phyloP scores from a whole-genome alignment of 2,797 vertebrate species.

The Crax fasciolata region DNA sequence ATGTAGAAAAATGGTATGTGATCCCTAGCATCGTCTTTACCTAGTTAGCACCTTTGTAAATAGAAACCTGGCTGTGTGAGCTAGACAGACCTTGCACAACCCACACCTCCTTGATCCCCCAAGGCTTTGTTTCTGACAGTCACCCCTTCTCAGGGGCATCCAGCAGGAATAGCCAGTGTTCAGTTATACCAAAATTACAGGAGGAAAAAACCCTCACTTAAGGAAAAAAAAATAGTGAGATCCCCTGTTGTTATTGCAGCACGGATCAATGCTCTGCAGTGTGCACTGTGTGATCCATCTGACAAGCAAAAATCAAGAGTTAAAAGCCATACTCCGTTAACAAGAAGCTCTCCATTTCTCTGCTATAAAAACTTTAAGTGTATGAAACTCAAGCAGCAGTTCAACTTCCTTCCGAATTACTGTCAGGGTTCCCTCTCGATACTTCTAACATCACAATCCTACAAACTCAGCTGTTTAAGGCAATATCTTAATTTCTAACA shows the following conservation, averaged over 20 bases:
- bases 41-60: background rate
- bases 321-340: background rate
- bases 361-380: background rate
- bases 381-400: background rate
- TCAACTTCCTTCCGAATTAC: background rate
- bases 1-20: background rate
- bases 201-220: background rate
- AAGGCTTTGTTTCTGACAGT: background rate
- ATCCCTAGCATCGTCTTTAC: background rate
- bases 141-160: background rate
- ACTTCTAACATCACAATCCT: background rate
- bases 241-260: accelerated
- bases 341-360: background rate
- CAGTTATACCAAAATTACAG: background rate
- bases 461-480: background rate
- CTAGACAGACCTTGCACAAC: background rate
- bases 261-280: background rate
- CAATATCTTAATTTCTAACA: background rate
- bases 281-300: background rate
- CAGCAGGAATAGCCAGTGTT: background rate
- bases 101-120: background rate
- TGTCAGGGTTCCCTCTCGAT: background rate
- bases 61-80: background rate
- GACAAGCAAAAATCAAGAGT: background rate
- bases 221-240: background rate